A percentile compares a stretch with the other conserved stretches of the same genome.
These are phyloP conservation scores for Xenopus tropicalis DNA, from an alignment of 2,113 vertebrate species.

Conservation along the genomic window UCB_Xtro_10.0 CM004450.2:107881501-107882000, in stretches of 20 bases:
- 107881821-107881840: conserved; percentile 27
- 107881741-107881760: background rate
- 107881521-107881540: too few species aligned
- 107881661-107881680: conserved; percentile 1
- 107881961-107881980: background rate
- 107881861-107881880: conserved; percentile 17
- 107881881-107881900: conserved; percentile 40
- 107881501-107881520: too few species aligned
- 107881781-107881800: conserved; percentile 24
- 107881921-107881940: conserved; percentile 27
- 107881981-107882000: too few species aligned
- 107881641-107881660: conserved; percentile 5
- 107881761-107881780: background rate
- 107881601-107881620: too few species aligned
- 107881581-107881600: too few species aligned
- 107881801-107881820: conserved; percentile 13
- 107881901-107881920: conserved; percentile 39
- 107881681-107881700: conserved; percentile 26
- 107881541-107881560: too few species aligned
- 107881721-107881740: background rate
- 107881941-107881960: conserved; percentile 31
- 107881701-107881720: background rate
- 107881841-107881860: conserved; percentile 22
- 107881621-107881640: too few species aligned
- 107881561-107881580: too few species aligned